Evolutionary conservation across 2,113 vertebrate species (phyloP), one percentile per base, ranked within the genome.

Genomic region (Ciconia maguari): DNA sequence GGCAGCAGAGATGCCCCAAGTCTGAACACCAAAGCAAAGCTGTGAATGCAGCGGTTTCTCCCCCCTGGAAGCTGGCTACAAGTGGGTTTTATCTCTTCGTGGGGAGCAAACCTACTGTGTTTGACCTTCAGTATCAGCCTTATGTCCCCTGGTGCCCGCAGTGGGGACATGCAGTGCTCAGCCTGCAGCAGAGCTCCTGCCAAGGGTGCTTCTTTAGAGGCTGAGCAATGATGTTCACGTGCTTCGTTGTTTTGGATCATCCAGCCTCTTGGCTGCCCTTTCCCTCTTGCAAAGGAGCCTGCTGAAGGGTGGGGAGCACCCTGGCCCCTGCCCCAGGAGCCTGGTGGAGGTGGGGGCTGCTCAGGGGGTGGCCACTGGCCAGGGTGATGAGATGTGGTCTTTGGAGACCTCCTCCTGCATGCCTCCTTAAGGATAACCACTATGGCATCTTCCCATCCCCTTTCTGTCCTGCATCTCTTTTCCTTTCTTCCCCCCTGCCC

Each of bases 81-180:
- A 32, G 46, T 21, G 6, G 38, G 38, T 38, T 38, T 38, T 11
- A 54, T 27, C n/a, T 21, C 66, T 68, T 6, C 0, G 2, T 6
- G 26, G 36, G 34, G 38, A 66, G 46, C 32, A 41, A 11, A 24
- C 6, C 42, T 14, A 5, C 16, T 0, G 2, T 3, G 0, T 19
- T n/a, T 46, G 77, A 32, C 69, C 69, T 41, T 18, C 2, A 3
- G 14, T 52, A 2, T 6, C 16, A 57, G 24, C 65, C 55, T 3
- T 7, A 0, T 2, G 18, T 69, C 79, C 75, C 69, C 34, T 14
- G 13, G 1, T 52, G 76, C n/a, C 2, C 0, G 1, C 1, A 0
- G 48, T 2, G 2, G 52, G 86, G 75, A 38, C 41, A 2, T 0
- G 0, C 30, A 21, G 64, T 13, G 8, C 49, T 52, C 2, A 0